Evolutionary conservation across 2,888 invertebrate species (phyloP).

Genomic region (Nephrocerus scutellatus): DNA sequence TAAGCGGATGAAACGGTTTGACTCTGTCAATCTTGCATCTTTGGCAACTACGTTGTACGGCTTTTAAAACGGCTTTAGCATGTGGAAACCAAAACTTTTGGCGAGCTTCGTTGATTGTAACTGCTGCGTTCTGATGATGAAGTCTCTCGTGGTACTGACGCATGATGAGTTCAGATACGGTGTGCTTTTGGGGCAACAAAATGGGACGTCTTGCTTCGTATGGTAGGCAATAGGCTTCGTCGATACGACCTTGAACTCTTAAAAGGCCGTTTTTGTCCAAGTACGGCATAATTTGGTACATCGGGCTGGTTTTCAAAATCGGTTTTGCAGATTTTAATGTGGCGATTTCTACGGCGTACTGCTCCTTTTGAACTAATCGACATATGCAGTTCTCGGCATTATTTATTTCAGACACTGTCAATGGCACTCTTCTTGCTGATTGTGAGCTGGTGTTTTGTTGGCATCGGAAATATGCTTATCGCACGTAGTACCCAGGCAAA

Average conservation of each 20-base stretch:
- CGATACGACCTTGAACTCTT: slow-evolving; percentile 12
- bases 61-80: slow-evolving; percentile 5
- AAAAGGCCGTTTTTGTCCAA: slow-evolving; percentile 7
- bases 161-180: slow-evolving; percentile 11
- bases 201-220: slow-evolving; percentile 13
- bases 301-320: slow-evolving; percentile 4
- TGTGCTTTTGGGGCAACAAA: slow-evolving; percentile 13
- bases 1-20: slow-evolving; percentile 13
- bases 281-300: slow-evolving; percentile 5
- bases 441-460: too few relatives aligned
- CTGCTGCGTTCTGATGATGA: slow-evolving; percentile 12
- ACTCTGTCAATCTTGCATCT: slow-evolving; percentile 11
- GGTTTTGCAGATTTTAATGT: slow-evolving; percentile 1
- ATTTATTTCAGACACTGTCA: neutral
- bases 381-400: slow-evolving; percentile 4
- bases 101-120: slow-evolving; percentile 10
- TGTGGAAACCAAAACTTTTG: slow-evolving; percentile 16
- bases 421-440: neutral
- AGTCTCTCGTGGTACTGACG: slow-evolving; percentile 9
- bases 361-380: slow-evolving; percentile 5
- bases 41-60: slow-evolving; percentile 2
- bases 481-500: slow-evolving; percentile 5
- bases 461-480: too few relatives aligned
- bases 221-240: slow-evolving; percentile 12
- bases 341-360: slow-evolving; percentile 4